Evolutionary conservation across 2,797 vertebrate species (phyloP).

Genomic region (Apogon hyalosoma): DNA sequence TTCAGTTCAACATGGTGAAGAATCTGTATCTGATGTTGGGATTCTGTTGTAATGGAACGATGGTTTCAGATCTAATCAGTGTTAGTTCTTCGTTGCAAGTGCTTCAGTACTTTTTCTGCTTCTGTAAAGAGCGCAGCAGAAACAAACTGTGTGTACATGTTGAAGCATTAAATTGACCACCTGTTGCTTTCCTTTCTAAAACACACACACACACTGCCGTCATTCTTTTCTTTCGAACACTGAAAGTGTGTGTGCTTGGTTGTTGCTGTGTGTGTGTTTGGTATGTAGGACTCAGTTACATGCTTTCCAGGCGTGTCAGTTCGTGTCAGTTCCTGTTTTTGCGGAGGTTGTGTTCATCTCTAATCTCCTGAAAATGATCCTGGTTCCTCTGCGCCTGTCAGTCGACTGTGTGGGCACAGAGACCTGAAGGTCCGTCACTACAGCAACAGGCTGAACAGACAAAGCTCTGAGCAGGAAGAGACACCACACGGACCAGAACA

Average conservation of each 20-base stretch:
- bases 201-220: constrained; percentile 34
- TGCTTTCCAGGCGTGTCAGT: constrained; percentile 54
- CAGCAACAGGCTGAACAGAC: constrained; percentile 48
- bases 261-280: constrained; percentile 19
- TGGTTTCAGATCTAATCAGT: no score
- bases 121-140: no score
- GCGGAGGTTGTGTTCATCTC: constrained; percentile 27
- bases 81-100: no score
- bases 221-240: constrained; percentile 56
- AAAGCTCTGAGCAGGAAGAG: constrained; percentile 13
- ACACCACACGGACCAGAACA: background rate
- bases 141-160: background rate
- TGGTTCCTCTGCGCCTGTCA: constrained; percentile 44
- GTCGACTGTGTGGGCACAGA: constrained; percentile 44
- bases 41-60: no score
- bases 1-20: no score
- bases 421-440: constrained; percentile 29
- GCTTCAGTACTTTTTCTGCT: no score
- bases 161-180: constrained; percentile 56
- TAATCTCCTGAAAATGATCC: constrained; percentile 62
- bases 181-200: constrained; percentile 63
- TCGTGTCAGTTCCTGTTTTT: constrained; percentile 48
- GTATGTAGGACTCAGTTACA: constrained; percentile 34
- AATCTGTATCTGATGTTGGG: no score
- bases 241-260: constrained; percentile 27